Percentiles rank a stretch among this genome's conserved stretches.
These are phyloP conservation scores for Frankliniella intonsa DNA, from an alignment of 2,888 invertebrate genomes.

Conservation along the genomic window DNA sequence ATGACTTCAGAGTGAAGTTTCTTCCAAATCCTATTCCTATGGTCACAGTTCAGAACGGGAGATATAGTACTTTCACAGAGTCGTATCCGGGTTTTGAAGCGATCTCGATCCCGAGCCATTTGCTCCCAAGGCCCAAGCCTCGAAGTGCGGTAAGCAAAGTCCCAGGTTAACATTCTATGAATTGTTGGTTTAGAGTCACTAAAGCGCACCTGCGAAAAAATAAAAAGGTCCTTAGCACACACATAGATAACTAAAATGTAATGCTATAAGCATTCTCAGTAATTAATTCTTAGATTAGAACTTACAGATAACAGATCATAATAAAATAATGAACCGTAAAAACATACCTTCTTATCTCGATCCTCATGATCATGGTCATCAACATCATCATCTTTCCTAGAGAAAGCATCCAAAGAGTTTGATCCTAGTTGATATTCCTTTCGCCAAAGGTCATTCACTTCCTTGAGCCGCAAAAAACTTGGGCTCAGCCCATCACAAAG, in stretches of 20 bases:
- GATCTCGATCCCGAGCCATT: constrained; percentile 50
- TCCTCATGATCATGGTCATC: background rate
- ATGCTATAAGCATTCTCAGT: too few species aligned
- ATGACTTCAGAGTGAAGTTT: background rate
- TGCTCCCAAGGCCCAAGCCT: constrained; percentile 58
- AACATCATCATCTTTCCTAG: background rate
- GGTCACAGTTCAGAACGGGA: constrained; percentile 47
- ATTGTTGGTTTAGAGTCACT: constrained; percentile 50
- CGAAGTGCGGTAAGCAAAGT: constrained; percentile 53
- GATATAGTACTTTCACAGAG: constrained; percentile 45
- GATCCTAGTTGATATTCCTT: background rate
- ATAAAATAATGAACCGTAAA: background rate
- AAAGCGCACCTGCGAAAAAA: constrained; percentile 53
- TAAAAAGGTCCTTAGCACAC: background rate
- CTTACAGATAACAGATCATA: background rate
- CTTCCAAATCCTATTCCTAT: constrained; percentile 47
- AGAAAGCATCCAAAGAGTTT: too few species aligned
- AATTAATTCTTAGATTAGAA: background rate
- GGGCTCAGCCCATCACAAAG: background rate
- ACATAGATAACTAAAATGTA: background rate
- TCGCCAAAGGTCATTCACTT: constrained; percentile 32
- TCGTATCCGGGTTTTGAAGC: constrained; percentile 50
- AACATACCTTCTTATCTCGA: background rate
- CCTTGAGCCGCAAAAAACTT: constrained; percentile 22
- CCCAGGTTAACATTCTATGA: constrained; percentile 53